Evolutionary conservation across 53 echinoderm and acorn worm species (phyloP).

Genomic region (Holothuria scabra): DNA sequence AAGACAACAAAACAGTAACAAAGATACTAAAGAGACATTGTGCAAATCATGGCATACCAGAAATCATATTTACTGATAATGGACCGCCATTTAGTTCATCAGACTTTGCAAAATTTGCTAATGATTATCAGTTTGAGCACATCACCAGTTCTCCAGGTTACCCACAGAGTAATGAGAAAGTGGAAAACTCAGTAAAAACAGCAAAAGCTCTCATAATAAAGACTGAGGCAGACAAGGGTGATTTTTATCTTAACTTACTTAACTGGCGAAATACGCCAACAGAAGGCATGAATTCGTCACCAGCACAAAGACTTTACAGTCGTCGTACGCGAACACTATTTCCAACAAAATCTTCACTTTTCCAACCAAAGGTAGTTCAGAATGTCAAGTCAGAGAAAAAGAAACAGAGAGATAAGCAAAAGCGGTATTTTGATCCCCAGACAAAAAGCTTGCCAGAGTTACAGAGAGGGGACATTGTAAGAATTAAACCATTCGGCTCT

Average conservation of each 20-base stretch:
- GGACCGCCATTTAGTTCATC: slow-evolving; percentile 55
- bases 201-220: slow-evolving; percentile 59
- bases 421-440: slow-evolving; percentile 40
- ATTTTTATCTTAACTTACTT: no score
- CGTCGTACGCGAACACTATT: slow-evolving; percentile 50
- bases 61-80: slow-evolving; percentile 10
- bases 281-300: slow-evolving; percentile 56
- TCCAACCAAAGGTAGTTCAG: slow-evolving; percentile 51
- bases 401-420: slow-evolving; percentile 50
- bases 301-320: slow-evolving; percentile 64
- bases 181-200: no score
- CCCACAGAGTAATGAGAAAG: slow-evolving; percentile 54
- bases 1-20: slow-evolving; percentile 58
- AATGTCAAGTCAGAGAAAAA: not conserved
- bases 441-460: slow-evolving; percentile 43
- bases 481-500: not conserved
- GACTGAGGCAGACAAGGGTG: slow-evolving; percentile 28
- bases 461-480: no score
- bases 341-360: slow-evolving; percentile 46
- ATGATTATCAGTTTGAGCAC: slow-evolving; percentile 35
- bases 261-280: slow-evolving; percentile 53
- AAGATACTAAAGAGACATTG: slow-evolving; percentile 28
- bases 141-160: no score
- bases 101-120: slow-evolving; percentile 57
- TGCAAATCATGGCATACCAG: not conserved